Evolutionary conservation across 2,888 invertebrate species (phyloP).

Genomic region (Zele albiditarsus): DNA sequence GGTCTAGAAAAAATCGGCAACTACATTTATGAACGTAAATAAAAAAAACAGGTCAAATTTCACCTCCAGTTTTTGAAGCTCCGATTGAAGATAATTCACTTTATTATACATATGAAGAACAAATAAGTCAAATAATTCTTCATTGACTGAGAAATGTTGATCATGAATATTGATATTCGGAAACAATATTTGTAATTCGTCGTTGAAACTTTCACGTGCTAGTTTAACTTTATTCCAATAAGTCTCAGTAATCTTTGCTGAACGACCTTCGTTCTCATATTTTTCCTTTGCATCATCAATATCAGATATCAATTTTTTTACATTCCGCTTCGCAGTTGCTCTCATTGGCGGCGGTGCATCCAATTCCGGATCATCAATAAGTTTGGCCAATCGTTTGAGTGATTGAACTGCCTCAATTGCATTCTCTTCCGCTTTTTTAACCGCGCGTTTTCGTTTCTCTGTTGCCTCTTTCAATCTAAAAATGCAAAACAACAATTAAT

Average conservation of each 20-base stretch:
- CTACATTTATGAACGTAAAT: conserved; percentile 9
- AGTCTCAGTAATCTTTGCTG: conserved; percentile 80
- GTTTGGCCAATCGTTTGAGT: conserved; percentile 70
- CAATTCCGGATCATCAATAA: conserved; percentile 71
- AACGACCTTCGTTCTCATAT: conserved; percentile 76
- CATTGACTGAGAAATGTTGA: conserved; percentile 77
- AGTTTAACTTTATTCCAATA: conserved; percentile 87
- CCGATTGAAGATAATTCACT: conserved; percentile 84
- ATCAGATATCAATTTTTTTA: conserved; percentile 74
- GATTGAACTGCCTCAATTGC: conserved; percentile 76
- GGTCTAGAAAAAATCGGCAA: conserved; percentile 69
- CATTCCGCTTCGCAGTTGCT: conserved; percentile 64
- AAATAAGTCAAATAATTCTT: conserved; percentile 84
- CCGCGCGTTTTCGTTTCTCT: conserved; percentile 75
- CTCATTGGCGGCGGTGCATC: conserved; percentile 69
- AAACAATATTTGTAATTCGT: conserved; percentile 82
- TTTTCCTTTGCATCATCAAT: conserved; percentile 77
- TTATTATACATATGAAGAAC: conserved; percentile 86
- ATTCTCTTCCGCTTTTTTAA: conserved; percentile 77
- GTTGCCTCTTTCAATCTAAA: conserved; percentile 76
- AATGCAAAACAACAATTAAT: conserved; percentile 12
- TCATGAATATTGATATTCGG: conserved; percentile 82
- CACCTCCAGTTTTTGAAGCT: conserved; percentile 82
- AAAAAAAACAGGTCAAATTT: background rate
- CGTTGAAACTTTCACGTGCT: conserved; percentile 77